phyloP scores from a whole-genome alignment of 2,113 vertebrate genomes.

The Beaufortia kweichowensis region DNA sequence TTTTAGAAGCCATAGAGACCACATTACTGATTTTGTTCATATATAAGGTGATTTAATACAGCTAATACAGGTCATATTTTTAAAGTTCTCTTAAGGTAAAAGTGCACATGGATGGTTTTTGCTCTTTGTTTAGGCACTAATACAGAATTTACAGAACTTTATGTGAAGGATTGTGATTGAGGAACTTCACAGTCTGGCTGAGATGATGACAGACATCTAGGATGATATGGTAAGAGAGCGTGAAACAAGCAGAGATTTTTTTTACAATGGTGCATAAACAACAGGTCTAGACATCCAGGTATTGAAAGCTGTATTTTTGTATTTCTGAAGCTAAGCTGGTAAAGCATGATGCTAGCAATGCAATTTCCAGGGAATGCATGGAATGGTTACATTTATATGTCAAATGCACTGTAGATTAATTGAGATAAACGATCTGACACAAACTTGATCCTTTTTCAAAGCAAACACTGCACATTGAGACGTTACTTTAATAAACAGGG shows the following conservation, averaged over 20 bases:
- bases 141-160: background rate
- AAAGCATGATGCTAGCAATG: too few relatives aligned
- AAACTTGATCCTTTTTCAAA: background rate
- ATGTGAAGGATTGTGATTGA: slow-evolving; percentile 3
- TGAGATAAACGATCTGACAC: too few relatives aligned
- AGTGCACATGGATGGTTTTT: too few relatives aligned
- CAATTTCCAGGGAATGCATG: too few relatives aligned
- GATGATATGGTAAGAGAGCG: background rate
- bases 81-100: background rate
- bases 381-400: too few relatives aligned
- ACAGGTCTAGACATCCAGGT: background rate
- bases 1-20: too few relatives aligned
- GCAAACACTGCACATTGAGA: background rate
- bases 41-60: too few relatives aligned
- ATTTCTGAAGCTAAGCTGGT: too few relatives aligned
- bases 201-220: background rate
- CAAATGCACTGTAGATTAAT: too few relatives aligned
- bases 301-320: too few relatives aligned
- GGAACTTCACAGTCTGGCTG: background rate
- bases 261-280: background rate
- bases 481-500: background rate
- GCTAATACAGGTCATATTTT: background rate
- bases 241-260: background rate
- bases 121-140: background rate
- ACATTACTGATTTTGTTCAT: too few relatives aligned